A percentile compares a stretch with the other conserved stretches of the same genome.
These are phyloP conservation scores for Drosophila aff. DNA, from an alignment of 1,140 invertebrate genomes.

Conservation along the genomic window DNA sequence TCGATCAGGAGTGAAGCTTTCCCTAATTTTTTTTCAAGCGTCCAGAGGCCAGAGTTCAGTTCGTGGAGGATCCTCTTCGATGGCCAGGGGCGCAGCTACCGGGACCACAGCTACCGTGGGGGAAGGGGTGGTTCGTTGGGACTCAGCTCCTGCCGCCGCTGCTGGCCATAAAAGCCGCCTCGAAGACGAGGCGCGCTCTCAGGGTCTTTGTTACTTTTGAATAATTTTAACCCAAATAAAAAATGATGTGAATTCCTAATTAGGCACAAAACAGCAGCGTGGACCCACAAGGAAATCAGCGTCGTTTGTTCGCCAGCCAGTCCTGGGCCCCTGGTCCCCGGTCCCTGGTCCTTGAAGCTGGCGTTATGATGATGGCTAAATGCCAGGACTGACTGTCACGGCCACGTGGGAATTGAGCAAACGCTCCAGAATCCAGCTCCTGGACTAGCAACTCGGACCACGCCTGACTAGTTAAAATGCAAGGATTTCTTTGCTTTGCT, in stretches of 20 bases:
- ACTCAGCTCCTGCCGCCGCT: constrained; percentile 51
- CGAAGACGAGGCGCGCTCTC: constrained; percentile 44
- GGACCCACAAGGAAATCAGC: constrained; percentile 59
- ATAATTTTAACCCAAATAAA: constrained; percentile 85
- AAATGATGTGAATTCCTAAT: constrained; percentile 85
- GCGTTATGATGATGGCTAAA: constrained; percentile 78
- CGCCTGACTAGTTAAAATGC: constrained; percentile 81
- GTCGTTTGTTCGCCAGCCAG: constrained; percentile 56
- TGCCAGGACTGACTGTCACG: constrained; percentile 67
- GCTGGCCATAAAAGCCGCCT: constrained; percentile 40
- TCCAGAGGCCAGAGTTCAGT: constrained; percentile 13
- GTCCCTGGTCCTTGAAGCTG: constrained; percentile 39
- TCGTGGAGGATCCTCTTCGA: constrained; percentile 9
- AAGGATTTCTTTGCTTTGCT: constrained; percentile 61
- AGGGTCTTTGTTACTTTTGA: constrained; percentile 76
- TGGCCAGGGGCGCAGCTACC: constrained; percentile 24
- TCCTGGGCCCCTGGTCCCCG: not conserved
- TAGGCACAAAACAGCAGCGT: constrained; percentile 60
- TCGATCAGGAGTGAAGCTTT: not conserved
- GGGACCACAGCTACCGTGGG: not conserved
- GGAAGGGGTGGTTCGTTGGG: not conserved
- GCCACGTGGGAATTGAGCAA: constrained; percentile 73
- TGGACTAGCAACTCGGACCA: constrained; percentile 48
- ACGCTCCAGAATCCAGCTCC: constrained; percentile 24
- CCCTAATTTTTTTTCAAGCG: not conserved